Base-by-base conservation (phyloP, 2,888 invertebrate species). In the Aphidius colemani region DNA sequence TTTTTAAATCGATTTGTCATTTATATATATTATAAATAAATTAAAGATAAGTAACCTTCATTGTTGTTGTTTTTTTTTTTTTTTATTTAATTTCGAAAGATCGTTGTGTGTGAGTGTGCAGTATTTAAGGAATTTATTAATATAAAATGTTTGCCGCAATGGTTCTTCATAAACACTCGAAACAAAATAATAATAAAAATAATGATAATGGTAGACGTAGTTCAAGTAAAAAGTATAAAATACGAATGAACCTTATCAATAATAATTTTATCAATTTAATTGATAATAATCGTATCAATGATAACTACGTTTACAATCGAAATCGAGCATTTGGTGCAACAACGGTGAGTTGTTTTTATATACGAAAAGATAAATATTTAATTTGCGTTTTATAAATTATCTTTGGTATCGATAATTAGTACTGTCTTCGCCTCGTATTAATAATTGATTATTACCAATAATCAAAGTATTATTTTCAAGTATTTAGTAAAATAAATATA, bases 121-220 rank as follows among this genome's bases (percentile, higher is more conserved):
- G 13, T 30, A 0, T 30, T 30, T 4, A 30, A 30, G 5, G 30
- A 30, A 30, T 30, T 30, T 30, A 30, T 30, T 30, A 30, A 59
- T 55, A 45, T 30, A 74, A 72, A 71, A 80, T 81, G 81, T 81
- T 81, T 66, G 81, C 79, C 66, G 78, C 81, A 41, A 82, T 82
- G 80, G 81, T 82, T 61, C 71, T 81, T 69, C 81, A 81, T 73
- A 81, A 80, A 72, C 79, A 81, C 71, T 76, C 69, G 69, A 80
- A 75, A 68, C 75, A 79, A 64, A 71, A 70, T 63, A 72, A 70
- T 66, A 41, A 45, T 43, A 48, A 53, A 10, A 53, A 59, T 44
- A 60, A 61, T 40, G 57, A 60, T 5, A 50, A 63, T 57, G 53
- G 56, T 10, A 51, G 58, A 58, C 65, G 61, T 48, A 58, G 53